These are phyloP conservation scores for Plestiodon gilberti DNA, from an alignment of 2,113 vertebrate species.

Conservation along the genomic window DNA sequence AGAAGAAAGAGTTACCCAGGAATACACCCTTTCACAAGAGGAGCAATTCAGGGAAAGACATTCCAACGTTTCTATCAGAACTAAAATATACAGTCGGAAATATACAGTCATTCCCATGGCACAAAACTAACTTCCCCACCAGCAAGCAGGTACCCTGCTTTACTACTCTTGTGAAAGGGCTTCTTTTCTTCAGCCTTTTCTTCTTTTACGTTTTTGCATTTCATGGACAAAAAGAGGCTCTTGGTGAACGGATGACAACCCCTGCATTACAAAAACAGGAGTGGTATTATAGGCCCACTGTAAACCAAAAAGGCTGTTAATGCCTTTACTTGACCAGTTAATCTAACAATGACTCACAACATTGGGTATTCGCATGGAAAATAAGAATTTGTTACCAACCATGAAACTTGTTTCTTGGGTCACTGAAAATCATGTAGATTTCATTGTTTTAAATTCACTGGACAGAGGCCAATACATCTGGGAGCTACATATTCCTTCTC, in stretches of 20 bases:
- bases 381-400: neutral
- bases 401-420: neutral
- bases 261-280: neutral
- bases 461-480: neutral
- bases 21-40: neutral
- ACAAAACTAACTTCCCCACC: neutral
- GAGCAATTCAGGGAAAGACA: neutral
- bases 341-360: neutral
- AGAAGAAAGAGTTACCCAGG: neutral
- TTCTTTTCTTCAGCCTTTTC: neutral
- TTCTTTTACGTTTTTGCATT: neutral
- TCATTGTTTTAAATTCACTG: neutral
- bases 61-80: neutral
- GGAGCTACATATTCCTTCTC: neutral
- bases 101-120: neutral
- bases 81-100: too few species aligned
- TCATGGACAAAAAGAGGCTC: neutral
- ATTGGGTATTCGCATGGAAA: neutral
- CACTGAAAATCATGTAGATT: neutral
- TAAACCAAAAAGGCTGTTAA: accelerated
- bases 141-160: neutral
- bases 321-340: too few species aligned
- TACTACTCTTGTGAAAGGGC: neutral
- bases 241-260: too few species aligned
- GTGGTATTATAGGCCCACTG: neutral